Conservation (phyloP, 2,888 invertebrate species). For the Temnothorax unifasciatus region DNA sequence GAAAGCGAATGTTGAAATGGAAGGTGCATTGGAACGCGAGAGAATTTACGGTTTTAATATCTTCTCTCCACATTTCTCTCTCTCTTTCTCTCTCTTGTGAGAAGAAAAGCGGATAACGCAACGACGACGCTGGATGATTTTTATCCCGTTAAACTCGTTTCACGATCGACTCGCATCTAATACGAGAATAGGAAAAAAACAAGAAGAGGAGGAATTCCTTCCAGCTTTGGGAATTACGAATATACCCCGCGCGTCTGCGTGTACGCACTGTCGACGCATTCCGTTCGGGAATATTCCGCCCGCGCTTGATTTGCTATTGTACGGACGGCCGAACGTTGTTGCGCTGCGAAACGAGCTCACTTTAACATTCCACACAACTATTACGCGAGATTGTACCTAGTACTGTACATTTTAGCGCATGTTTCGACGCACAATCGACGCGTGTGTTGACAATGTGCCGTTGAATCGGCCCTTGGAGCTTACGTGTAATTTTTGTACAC, state of each 20-base stretch:
- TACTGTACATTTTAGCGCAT: neutral
- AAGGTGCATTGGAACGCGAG: slow-evolving; percentile 33
- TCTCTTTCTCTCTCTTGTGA: slow-evolving; percentile 20
- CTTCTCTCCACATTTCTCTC: neutral
- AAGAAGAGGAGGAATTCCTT: slow-evolving; percentile 14
- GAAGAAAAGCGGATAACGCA: neutral
- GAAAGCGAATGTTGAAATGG: slow-evolving; percentile 17
- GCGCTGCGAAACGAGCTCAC: slow-evolving; percentile 16
- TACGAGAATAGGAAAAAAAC: slow-evolving; percentile 24
- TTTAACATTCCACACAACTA: slow-evolving; percentile 23
- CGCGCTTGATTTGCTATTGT: slow-evolving; percentile 47
- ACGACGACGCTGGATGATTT: slow-evolving; percentile 10
- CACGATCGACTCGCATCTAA: slow-evolving; percentile 17
- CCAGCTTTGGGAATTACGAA: slow-evolving; percentile 10
- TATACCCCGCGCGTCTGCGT: neutral
- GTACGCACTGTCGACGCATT: neutral
- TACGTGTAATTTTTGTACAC: neutral
- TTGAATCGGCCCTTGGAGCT: neutral
- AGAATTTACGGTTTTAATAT: slow-evolving; percentile 68
- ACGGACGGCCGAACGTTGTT: neutral
- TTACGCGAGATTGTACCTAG: slow-evolving; percentile 3
- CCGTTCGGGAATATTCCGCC: slow-evolving; percentile 20
- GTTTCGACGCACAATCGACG: neutral
- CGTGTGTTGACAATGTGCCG: neutral
- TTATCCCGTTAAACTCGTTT: slow-evolving; percentile 47